Evolutionary conservation across 1,140 invertebrate species (phyloP), one percentile per base, ranked within the genome.

Genomic region (Drosophila sproati): DNA sequence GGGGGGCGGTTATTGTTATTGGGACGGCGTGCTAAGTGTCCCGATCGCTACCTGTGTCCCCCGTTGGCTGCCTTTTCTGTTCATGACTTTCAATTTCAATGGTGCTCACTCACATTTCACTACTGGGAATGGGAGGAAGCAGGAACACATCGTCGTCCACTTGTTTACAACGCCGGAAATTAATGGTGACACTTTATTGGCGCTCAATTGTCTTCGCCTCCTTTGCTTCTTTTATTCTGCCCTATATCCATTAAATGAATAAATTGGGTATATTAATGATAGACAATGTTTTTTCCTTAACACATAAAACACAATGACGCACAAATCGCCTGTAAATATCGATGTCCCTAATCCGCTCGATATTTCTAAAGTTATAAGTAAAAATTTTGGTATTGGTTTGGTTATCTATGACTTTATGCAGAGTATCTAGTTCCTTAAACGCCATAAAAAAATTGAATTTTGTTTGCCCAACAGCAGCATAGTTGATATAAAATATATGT

Each of bases 171-270:
- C 39, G 35, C 61, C 60, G 60, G 61, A 64, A 72, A 72, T 72
- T 72, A 72, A 72, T 72, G 69, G 69, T 51, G 61, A 64, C 61
- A 72, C 52, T 72, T 72, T 72, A 72, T 63, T 72, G 61, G 34
- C 39, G 69, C 69, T 64, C 61, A 64, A 64, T 72, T 63, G 52
- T 57, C 41, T 31, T 47, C 35, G 31, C 31, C 57, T 28, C 47
- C 37, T 7, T 1, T 10, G 29, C 35, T 1, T 7, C 60, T 51
- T 54, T 66, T 31, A 47, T 66, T 66, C 12, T 12, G 51, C 39
- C 31, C 10, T 45, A 10, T 12, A 55, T 8, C 54, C 34, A 63
- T 41, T 39, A 7, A 34, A 55, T 35, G 29, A 37, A 45, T 45
- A 32, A 43, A 43, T 41, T 41, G 28, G 20, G 35, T 62, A 62